Percentiles rank a stretch among this genome's conserved stretches.
Evolutionary conservation across 2,888 invertebrate species (phyloP).

Genomic region (Allolobophora icterica): DNA sequence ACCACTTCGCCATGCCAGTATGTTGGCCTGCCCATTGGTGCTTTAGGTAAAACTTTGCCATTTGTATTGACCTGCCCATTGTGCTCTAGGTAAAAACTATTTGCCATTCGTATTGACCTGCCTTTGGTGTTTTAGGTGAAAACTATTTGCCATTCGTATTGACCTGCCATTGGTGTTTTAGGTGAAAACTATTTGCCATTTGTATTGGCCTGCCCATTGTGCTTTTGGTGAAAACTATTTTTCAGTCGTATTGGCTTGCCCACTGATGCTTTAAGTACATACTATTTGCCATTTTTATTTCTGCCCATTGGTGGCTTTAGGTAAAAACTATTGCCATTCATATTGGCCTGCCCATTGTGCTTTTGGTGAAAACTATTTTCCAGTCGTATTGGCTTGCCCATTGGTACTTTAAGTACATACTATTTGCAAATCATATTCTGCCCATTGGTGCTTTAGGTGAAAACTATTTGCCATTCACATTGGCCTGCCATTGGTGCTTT

Average conservation of each 20-base stretch:
- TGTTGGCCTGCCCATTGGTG: slow-evolving; percentile 17
- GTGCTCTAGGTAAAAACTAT: neutral
- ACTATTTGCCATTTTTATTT: neutral
- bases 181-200: neutral
- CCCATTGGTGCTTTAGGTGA: no score
- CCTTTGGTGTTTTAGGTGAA: no score
- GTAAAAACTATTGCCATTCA: no score
- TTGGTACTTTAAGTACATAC: neutral
- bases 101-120: neutral
- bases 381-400: neutral
- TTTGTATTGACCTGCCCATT: neutral
- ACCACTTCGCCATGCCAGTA: neutral
- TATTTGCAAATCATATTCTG: neutral
- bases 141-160: no score
- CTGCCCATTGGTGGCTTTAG: no score
- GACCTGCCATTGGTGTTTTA: neutral
- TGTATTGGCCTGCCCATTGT: neutral
- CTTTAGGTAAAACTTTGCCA: slow-evolving; percentile 12
- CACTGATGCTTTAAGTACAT: neutral
- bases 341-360: neutral
- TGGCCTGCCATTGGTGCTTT: no score
- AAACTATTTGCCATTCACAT: no score
- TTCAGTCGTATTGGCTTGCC: neutral
- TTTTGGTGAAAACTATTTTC: neutral
- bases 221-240: neutral